phyloP scores from a whole-genome alignment of 2,113 vertebrate species.

The Rutilus rutilus region DNA sequence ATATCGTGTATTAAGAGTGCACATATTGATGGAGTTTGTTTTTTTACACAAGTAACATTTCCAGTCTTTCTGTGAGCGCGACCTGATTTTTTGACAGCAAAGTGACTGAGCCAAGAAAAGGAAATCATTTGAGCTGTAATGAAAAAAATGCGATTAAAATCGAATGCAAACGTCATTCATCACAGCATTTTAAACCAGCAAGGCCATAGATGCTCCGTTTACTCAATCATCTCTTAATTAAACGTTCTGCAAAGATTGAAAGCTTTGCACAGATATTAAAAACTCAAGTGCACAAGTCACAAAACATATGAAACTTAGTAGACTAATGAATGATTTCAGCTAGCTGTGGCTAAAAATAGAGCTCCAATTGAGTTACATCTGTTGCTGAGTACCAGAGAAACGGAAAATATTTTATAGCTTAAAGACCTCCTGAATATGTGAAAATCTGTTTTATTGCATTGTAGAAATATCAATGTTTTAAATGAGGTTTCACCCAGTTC shows the following conservation, averaged over 20 bases:
- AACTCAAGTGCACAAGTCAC: neutral
- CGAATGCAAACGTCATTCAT: neutral
- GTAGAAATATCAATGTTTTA: conserved; percentile 31
- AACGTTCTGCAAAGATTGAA: neutral
- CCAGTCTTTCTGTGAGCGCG: neutral
- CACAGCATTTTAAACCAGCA: neutral
- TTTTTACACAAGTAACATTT: neutral
- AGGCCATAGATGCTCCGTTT: neutral
- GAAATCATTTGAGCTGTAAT: neutral
- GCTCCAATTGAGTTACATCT: conserved; percentile 3
- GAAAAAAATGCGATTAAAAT: neutral
- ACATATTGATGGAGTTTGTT: neutral
- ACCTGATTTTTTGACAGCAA: neutral
- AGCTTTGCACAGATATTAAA: neutral
- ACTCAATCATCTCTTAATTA: neutral
- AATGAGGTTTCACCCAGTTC: neutral
- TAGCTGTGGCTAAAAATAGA: neutral
- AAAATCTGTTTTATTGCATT: neutral
- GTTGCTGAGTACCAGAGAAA: neutral
- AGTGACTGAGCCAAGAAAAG: neutral
- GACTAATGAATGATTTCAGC: neutral
- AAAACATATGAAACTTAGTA: neutral
- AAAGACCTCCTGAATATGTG: neutral
- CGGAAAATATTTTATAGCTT: neutral
- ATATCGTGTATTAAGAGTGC: neutral